Evolutionary conservation across 2,797 vertebrate species (phyloP), one percentile per base, ranked within the genome.

Genomic region (Morus bassanus): DNA sequence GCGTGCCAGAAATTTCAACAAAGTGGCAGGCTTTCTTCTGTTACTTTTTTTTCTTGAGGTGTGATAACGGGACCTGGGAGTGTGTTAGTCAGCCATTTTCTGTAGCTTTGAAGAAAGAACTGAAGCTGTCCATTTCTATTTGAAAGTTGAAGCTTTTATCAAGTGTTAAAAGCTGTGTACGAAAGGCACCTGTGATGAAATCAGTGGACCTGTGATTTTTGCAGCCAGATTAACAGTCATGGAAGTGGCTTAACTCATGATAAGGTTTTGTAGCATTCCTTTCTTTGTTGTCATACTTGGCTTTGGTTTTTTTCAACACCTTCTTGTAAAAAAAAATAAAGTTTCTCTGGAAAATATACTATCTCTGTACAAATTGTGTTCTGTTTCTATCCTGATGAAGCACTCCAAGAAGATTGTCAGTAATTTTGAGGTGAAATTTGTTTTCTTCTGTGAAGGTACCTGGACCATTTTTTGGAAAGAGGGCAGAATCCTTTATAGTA

Each of bases 201-300:
- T 84, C 45, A 50, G 28, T 57, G 18, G 37, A 53, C 65, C 39
- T 68, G 31, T 80, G 82, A 68, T 68, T 93, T 91, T 91, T 95
- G 53, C 45, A 64, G 9, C 14, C 50, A 35, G 19, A 70, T 75
- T 85, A 88, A 31, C 30, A 85, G 64, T 74, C 45, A 5, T 80
- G 64, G 28, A 91, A 70, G 35, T 37, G 13, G 14, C 12, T 85
- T 77, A 88, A 70, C 33, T 80, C 31, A 39, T 69, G 5, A 24
- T 77, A 83, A 0, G 4, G 67, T 88, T 94, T 93, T 75, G 69
- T 93, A 46, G 61, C 61, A 68, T 93, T 95, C 76, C 79, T 88
- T 93, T 93, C 53, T 89, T 65, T 85, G 23, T 43, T 68, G 61
- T 95, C 79, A 80, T 91, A 75, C 76, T 80, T 93, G 64, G 48